Conservation (phyloP, 2,888 invertebrate species). For the Listrodromus nycthemerus region DNA sequence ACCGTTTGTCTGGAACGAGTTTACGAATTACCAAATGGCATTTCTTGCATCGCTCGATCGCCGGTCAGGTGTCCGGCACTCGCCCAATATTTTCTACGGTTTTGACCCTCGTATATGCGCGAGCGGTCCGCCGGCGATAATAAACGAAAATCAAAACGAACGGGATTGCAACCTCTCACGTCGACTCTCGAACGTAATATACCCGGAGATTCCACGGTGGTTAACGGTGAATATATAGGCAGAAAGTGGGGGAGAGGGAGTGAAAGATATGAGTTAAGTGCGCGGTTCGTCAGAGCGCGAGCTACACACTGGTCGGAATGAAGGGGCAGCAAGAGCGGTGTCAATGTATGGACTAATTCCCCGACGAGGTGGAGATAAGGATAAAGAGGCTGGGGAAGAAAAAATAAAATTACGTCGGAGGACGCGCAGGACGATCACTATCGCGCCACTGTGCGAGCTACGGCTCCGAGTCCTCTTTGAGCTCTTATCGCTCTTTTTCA, state of each 20-base stretch:
- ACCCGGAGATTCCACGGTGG: conserved; percentile 55
- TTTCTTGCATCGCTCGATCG: conserved; percentile 26
- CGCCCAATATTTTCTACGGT: background rate
- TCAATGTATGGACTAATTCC: conserved; percentile 57
- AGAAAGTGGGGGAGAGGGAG: conserved; percentile 24
- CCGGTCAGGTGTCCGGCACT: background rate
- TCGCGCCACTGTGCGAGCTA: background rate
- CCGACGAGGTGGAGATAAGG: conserved; percentile 40
- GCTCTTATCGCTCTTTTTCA: conserved; percentile 26
- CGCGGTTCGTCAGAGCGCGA: conserved; percentile 14
- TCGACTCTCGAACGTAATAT: conserved; percentile 51
- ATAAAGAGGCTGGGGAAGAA: conserved; percentile 16
- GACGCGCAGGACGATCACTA: background rate
- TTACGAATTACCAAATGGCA: background rate
- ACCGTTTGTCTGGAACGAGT: background rate
- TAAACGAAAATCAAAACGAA: conserved; percentile 68
- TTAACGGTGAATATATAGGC: conserved; percentile 65
- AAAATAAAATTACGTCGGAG: background rate
- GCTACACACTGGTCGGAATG: background rate
- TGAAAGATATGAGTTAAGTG: conserved; percentile 42
- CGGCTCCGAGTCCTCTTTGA: background rate
- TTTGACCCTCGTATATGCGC: conserved; percentile 9
- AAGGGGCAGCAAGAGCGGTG: conserved; percentile 23
- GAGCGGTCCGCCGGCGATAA: conserved; percentile 34
- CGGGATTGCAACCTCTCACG: conserved; percentile 65